Percentiles rank a stretch among this genome's conserved stretches.
Conservation (phyloP, 2,888 invertebrate species). For the Stenchaetothrips biformis region DNA sequence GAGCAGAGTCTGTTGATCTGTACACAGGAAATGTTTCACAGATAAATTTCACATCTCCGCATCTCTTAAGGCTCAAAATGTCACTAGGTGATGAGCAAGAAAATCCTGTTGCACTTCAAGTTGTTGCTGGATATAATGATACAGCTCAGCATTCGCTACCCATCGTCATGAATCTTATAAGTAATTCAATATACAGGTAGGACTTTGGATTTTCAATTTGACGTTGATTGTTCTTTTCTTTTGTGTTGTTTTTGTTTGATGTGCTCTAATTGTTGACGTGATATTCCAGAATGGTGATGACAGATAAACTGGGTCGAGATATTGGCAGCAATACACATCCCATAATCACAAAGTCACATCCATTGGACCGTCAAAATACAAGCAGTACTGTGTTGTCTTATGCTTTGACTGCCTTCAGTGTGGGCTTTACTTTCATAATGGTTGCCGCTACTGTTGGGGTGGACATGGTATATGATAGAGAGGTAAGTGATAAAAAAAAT, state of each 20-base stretch:
- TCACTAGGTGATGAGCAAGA: not conserved
- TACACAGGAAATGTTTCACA: slow-evolving; percentile 5
- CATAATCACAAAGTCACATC: slow-evolving; percentile 62
- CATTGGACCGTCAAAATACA: slow-evolving; percentile 60
- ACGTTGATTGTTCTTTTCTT: not conserved
- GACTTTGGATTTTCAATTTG: slow-evolving; percentile 29
- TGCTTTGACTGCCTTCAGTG: slow-evolving; percentile 58
- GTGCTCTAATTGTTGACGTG: not conserved
- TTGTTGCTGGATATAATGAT: slow-evolving; percentile 68
- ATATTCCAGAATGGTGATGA: slow-evolving; percentile 22
- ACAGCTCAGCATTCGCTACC: slow-evolving; percentile 75
- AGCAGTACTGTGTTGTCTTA: slow-evolving; percentile 51
- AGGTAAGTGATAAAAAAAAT: slow-evolving; percentile 61
- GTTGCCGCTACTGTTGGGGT: slow-evolving; percentile 72
- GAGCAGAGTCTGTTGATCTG: not conserved
- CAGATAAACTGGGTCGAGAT: slow-evolving; percentile 11
- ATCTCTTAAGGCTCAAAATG: slow-evolving; percentile 3
- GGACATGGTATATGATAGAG: slow-evolving; percentile 76
- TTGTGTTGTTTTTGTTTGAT: not conserved
- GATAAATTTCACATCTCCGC: not conserved
- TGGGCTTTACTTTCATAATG: slow-evolving; percentile 75
- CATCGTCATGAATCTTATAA: slow-evolving; percentile 65
- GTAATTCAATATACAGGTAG: slow-evolving; percentile 66
- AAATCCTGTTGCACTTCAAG: slow-evolving; percentile 34
- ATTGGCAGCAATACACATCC: slow-evolving; percentile 44